A percentile compares a stretch with the other conserved stretches of the same genome.
Evolutionary conservation across 2,113 vertebrate species (phyloP).

Genomic region (Clarias magur): DNA sequence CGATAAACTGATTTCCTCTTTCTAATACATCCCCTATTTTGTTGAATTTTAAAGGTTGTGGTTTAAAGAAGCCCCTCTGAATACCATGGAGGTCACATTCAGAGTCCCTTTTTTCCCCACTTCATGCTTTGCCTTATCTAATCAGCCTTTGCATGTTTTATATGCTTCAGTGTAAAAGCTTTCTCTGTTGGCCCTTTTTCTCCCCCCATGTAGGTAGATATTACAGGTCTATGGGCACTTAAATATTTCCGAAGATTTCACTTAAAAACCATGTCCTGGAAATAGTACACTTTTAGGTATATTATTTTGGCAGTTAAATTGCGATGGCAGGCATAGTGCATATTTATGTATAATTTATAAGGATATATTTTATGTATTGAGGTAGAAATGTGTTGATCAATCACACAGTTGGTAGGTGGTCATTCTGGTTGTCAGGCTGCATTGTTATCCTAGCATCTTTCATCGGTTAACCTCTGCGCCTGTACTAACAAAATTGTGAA

Average conservation of each 20-base stretch:
- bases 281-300: conserved; percentile 55
- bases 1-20: neutral
- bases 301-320: conserved; percentile 44
- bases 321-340: conserved; percentile 65
- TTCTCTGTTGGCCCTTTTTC: conserved; percentile 42
- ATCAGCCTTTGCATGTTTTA: conserved; percentile 60
- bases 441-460: conserved; percentile 71
- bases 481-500: conserved; percentile 54
- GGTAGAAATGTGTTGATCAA: conserved; percentile 71
- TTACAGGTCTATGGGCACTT: conserved; percentile 50
- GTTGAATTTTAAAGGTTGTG: neutral
- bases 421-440: conserved; percentile 65
- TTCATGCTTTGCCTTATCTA: conserved; percentile 67
- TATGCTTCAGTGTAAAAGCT: conserved; percentile 8
- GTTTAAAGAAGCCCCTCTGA: conserved; percentile 51
- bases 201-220: conserved; percentile 57
- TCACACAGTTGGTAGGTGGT: conserved; percentile 64
- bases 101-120: conserved; percentile 64
- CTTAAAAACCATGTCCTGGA: conserved; percentile 63
- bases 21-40: neutral
- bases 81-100: conserved; percentile 74
- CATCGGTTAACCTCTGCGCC: conserved; percentile 56
- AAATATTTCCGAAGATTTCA: conserved; percentile 60
- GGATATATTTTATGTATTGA: conserved; percentile 81
- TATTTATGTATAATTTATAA: conserved; percentile 77